Percentiles rank a stretch among this genome's conserved stretches.
Conservation (phyloP, 2,797 vertebrate genomes). For the Bovichtus variegatus region DNA sequence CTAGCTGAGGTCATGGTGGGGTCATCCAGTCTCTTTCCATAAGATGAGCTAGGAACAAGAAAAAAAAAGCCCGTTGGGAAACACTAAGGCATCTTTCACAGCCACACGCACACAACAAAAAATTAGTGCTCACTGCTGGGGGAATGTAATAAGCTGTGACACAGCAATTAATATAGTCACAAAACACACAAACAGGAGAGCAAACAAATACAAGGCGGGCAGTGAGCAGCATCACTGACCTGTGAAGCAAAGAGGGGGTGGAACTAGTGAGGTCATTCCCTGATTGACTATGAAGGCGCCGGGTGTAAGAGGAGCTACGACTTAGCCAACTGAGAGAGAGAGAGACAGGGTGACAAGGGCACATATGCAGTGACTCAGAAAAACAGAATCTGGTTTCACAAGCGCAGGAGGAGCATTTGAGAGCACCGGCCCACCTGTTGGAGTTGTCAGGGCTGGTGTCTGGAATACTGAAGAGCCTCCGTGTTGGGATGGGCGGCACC, state of each 20-base stretch:
- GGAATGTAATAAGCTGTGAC: slow-evolving; percentile 48
- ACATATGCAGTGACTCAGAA: slow-evolving; percentile 60
- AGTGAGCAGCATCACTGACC: slow-evolving; percentile 78
- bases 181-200: slow-evolving; percentile 46
- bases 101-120: neutral
- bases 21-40: slow-evolving; percentile 87
- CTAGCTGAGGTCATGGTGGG: slow-evolving; percentile 80
- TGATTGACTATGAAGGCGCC: slow-evolving; percentile 85
- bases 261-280: slow-evolving; percentile 82
- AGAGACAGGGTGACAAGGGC: slow-evolving; percentile 63
- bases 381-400: slow-evolving; percentile 52
- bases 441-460: slow-evolving; percentile 84
- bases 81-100: slow-evolving; percentile 48
- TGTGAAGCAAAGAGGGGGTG: slow-evolving; percentile 85
- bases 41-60: slow-evolving; percentile 82
- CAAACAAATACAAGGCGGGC: slow-evolving; percentile 28
- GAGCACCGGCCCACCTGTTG: slow-evolving; percentile 80
- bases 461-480: slow-evolving; percentile 86
- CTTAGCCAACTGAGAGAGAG: slow-evolving; percentile 82
- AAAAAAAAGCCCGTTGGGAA: slow-evolving; percentile 41
- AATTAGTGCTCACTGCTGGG: slow-evolving; percentile 28
- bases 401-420: slow-evolving; percentile 9
- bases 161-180: slow-evolving; percentile 36
- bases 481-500: slow-evolving; percentile 86
- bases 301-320: slow-evolving; percentile 88